Evolutionary conservation across 2,888 invertebrate species (phyloP).

Genomic region (Polydrusus cervinus): DNA sequence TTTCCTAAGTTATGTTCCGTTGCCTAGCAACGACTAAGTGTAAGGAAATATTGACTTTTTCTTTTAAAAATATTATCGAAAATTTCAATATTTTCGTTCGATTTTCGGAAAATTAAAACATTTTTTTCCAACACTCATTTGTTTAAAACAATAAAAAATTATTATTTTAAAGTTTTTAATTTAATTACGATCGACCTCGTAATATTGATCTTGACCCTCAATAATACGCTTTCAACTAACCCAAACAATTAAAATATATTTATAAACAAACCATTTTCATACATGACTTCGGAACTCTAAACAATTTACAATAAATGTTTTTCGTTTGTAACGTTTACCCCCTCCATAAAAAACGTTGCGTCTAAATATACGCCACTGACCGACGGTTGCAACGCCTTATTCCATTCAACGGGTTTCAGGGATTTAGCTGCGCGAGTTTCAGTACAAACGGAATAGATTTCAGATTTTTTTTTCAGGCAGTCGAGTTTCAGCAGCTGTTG

Average conservation of each 20-base stretch:
- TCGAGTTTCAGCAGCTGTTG: constrained; percentile 8
- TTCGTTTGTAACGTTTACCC: neutral
- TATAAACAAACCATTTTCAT: constrained; percentile 9
- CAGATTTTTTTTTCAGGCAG: constrained; percentile 21
- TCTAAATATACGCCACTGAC: constrained; percentile 30
- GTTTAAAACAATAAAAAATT: no score
- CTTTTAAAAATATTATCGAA: no score
- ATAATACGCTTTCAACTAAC: neutral
- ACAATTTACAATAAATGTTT: neutral
- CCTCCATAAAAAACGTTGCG: neutral
- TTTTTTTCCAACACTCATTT: no score
- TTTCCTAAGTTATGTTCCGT: no score
- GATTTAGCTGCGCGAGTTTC: constrained; percentile 31
- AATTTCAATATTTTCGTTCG: no score
- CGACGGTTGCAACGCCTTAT: neutral
- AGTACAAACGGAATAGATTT: constrained; percentile 16
- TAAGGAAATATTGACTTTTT: no score
- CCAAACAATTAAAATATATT: neutral
- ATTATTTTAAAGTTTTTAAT: neutral
- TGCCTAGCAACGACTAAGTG: no score
- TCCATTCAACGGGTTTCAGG: constrained; percentile 16
- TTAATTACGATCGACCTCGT: neutral
- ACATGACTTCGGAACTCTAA: constrained; percentile 10
- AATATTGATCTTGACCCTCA: constrained; percentile 11
- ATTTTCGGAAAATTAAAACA: no score